These are phyloP conservation scores for Serripes groenlandicus DNA, from an alignment of 2,888 invertebrate species.

Conservation along the genomic window DNA sequence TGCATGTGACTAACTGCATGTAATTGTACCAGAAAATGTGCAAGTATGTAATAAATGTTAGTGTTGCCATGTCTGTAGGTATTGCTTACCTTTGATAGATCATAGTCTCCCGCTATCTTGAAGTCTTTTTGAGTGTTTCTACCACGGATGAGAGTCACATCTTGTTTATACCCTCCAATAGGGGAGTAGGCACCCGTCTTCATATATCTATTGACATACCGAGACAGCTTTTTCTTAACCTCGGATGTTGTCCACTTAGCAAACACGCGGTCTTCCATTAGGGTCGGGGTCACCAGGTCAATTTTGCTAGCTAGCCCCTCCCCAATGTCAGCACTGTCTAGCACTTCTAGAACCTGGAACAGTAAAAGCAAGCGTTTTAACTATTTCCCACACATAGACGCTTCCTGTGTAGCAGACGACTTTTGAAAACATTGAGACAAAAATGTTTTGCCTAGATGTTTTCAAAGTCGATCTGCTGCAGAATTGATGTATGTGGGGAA, in stretches of 20 bases:
- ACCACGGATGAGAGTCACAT: constrained; percentile 61
- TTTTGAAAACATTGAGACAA: background rate
- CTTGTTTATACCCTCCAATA: constrained; percentile 30
- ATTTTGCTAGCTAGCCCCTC: constrained; percentile 31
- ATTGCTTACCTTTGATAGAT: constrained; percentile 48
- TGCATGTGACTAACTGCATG: background rate
- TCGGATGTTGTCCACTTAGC: background rate
- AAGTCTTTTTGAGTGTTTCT: constrained; percentile 35
- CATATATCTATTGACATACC: constrained; percentile 41
- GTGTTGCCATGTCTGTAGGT: no score
- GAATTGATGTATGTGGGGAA: no score
- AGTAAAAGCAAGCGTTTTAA: background rate
- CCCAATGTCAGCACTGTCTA: constrained; percentile 22
- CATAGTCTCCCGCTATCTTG: constrained; percentile 52
- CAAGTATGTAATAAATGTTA: background rate
- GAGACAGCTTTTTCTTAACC: constrained; percentile 21
- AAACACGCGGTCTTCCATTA: constrained; percentile 16
- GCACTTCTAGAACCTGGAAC: constrained; percentile 29
- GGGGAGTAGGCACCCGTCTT: constrained; percentile 33
- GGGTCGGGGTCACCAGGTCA: background rate
- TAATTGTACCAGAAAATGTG: background rate
- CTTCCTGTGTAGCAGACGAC: background rate
- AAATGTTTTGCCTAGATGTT: no score
- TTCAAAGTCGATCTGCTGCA: no score
- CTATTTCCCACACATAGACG: background rate